Percentiles rank a stretch among this genome's conserved stretches.
Conservation (phyloP, 2,113 vertebrate species). For the Seriola dumerili region DNA sequence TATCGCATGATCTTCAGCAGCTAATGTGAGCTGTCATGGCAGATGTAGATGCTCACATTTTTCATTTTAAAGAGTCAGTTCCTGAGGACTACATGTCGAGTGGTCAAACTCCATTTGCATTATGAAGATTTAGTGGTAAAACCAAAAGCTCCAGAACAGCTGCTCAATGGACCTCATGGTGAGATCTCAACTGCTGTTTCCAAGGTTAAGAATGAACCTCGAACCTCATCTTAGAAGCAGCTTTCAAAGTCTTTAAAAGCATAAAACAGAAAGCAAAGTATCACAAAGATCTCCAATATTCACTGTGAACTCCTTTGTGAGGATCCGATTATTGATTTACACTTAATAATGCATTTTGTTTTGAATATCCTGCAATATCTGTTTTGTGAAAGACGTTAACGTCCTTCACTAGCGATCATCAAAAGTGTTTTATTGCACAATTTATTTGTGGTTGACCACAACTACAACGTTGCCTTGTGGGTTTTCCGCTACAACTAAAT, state of each 20-base stretch:
- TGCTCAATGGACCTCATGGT: neutral
- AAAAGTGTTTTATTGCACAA: neutral
- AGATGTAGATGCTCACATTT: neutral
- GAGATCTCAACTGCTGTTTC: neutral
- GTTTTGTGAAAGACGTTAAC: neutral
- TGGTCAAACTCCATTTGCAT: neutral
- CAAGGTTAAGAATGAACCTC: neutral
- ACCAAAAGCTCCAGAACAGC: neutral
- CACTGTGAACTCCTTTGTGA: neutral
- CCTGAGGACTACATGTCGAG: too few relatives aligned
- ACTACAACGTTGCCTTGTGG: neutral
- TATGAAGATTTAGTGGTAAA: neutral
- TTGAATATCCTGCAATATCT: neutral
- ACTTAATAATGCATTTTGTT: neutral
- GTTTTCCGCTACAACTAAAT: neutral
- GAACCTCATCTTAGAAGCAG: too few relatives aligned
- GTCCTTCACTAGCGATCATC: neutral
- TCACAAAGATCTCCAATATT: neutral
- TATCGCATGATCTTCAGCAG: neutral
- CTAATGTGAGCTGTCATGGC: neutral
- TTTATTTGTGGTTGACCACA: neutral
- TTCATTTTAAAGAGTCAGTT: neutral
- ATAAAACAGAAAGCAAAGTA: neutral
- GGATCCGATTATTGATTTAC: neutral
- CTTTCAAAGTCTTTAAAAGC: too few relatives aligned